Evolutionary conservation across 30 jellyfish, hydroid and myxozoan species (phyloP), one percentile per base, ranked within the genome.

Genomic region (Sanderia malayensis): DNA sequence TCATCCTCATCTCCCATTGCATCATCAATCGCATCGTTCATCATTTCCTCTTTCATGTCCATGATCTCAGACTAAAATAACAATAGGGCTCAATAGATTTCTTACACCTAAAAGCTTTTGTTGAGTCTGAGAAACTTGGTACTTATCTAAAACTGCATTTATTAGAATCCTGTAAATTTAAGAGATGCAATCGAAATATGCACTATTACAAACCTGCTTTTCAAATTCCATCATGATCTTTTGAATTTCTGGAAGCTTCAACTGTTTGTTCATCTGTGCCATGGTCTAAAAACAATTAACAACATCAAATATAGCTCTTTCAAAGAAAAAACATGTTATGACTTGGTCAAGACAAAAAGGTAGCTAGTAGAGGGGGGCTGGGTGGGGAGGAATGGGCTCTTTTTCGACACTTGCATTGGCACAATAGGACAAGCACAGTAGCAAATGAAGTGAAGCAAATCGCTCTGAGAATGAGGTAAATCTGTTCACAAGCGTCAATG

Each of bases 1-100:
- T 90, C 97, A 27, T 90, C 97, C 33, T 90, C 97, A 45, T 90
- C 97, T 26, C 97, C 97, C 53, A 90, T 65, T 26, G 69, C 97
- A 74, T 90, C 97, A 75, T 90, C 97, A 70, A 90, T 74, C 7
- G 97, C 97, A 83, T 90, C 97, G 73, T 76, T 90, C 97, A 90
- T 90, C 97, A 90, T 90, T 73, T 90, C 97, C 58, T 90, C 97
- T 60, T 90, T 90, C 97, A 90, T 90, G 74, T 90, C 97, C 97
- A 90, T 90, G 10, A 90, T 90, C 44, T 90, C 97, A 20, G 95
- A 82, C 97, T 90, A 37, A 37, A 37, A 37, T 37, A 37, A 6
- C 52, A 37, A 4, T 37, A 37, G 6, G 13, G 52, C 52, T 37
- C 13, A 37, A 37, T 4, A 37, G 13, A 13, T 37, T 37, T 37